Conservation (phyloP, 2,888 invertebrate species). For the Ophion ventricosus region DNA sequence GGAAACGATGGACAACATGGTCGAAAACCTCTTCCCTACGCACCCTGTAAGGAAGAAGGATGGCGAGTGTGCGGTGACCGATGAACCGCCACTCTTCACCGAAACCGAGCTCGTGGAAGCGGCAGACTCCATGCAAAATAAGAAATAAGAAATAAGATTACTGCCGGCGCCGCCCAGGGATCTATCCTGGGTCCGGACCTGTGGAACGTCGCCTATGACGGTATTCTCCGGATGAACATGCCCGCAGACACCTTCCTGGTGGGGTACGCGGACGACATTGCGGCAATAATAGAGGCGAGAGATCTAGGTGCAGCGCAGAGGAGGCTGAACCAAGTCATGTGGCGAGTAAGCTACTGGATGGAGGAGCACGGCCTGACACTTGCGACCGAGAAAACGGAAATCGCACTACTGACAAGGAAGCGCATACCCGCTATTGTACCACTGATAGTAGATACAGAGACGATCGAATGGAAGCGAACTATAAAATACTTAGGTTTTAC, state of each 20-base stretch:
- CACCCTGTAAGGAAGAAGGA: too few species aligned
- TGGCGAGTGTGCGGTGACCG: too few species aligned
- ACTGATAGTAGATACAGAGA: not conserved
- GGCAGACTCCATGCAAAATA: too few species aligned
- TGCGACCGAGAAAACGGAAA: conserved; percentile 46
- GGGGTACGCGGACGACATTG: conserved; percentile 42
- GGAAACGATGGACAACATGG: too few species aligned
- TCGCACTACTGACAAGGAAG: conserved; percentile 18
- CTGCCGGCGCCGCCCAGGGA: too few species aligned
- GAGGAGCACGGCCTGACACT: conserved; percentile 51
- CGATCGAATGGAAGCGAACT: not conserved
- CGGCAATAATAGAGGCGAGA: conserved; percentile 23
- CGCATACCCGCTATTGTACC: not conserved
- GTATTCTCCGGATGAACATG: too few species aligned
- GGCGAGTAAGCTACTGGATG: conserved; percentile 27
- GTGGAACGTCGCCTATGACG: too few species aligned
- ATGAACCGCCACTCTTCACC: too few species aligned
- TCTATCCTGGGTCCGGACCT: too few species aligned
- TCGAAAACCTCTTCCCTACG: too few species aligned
- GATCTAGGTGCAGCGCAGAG: conserved; percentile 12
- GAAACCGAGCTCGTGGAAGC: too few species aligned
- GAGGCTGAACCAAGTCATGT: conserved; percentile 33
- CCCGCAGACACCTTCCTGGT: conserved; percentile 17
- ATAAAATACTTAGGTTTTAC: conserved; percentile 14
- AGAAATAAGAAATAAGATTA: too few species aligned